A percentile compares a stretch with the other conserved stretches of the same genome.
Evolutionary conservation across 92 coral and sea anemone genomes (phyloP).

Genomic region (Anthopleura xanthogrammica): DNA sequence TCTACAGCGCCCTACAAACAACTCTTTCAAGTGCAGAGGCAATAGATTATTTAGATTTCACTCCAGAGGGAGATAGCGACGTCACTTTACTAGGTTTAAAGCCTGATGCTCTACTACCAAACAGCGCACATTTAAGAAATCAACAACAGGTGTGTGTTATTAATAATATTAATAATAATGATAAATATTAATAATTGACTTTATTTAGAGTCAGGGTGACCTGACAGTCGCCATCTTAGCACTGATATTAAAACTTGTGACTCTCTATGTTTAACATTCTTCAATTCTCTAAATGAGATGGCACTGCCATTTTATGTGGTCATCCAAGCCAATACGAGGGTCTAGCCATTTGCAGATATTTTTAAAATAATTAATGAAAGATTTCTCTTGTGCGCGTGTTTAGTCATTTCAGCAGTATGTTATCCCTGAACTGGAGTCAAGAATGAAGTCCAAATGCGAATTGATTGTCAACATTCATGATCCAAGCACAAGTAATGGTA

Average conservation of each 20-base stretch:
- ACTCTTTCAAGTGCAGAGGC: constrained; percentile 75
- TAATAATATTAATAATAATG: no score
- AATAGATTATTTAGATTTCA: constrained; percentile 67
- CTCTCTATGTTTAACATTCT: no score
- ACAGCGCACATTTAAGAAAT: constrained; percentile 59
- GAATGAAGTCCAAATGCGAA: constrained; percentile 84
- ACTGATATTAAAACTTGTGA: no score
- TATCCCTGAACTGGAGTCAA: constrained; percentile 89
- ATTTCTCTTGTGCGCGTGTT: constrained; percentile 5
- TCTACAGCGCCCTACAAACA: constrained; percentile 59
- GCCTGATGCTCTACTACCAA: constrained; percentile 54
- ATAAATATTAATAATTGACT: no score
- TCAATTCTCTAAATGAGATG: no score
- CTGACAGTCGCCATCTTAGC: no score
- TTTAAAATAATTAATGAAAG: neutral
- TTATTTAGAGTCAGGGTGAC: no score
- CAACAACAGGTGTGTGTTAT: constrained; percentile 63
- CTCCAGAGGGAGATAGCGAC: constrained; percentile 68
- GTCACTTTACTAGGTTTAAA: constrained; percentile 83
- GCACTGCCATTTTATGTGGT: no score
- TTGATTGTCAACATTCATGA: constrained; percentile 66
- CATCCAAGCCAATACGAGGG: no score
- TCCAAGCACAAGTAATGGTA: constrained; percentile 71
- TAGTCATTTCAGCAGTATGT: constrained; percentile 87
- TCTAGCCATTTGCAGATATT: neutral